Evolutionary conservation across 53 echinoderm and acorn worm genomes (phyloP).

Genomic region (Henricia sp.): DNA sequence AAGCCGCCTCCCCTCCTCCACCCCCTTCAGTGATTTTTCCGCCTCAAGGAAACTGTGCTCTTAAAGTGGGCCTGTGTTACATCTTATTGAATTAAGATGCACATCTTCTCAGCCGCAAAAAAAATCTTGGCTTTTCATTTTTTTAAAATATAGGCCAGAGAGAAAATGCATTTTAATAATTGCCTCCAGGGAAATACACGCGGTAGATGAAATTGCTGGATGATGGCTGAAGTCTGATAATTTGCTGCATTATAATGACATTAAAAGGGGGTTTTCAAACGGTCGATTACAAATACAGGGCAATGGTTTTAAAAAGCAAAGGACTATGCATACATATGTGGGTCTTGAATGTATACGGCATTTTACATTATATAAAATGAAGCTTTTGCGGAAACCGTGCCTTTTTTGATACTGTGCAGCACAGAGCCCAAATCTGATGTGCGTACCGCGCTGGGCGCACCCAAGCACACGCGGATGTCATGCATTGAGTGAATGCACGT

Average conservation of each 20-base stretch:
- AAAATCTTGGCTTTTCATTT: background rate
- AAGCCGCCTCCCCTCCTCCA: background rate
- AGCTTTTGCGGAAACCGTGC: too few relatives aligned
- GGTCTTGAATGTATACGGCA: too few relatives aligned
- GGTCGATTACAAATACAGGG: background rate
- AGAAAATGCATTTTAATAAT: conserved; percentile 36
- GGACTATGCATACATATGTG: too few relatives aligned
- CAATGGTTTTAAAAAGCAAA: too few relatives aligned
- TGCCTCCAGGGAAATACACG: background rate
- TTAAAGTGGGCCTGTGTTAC: conserved; percentile 46
- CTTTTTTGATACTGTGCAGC: too few relatives aligned
- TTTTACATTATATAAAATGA: too few relatives aligned
- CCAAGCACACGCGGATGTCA: too few relatives aligned
- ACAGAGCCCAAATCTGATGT: too few relatives aligned
- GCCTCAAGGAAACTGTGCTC: conserved; percentile 19
- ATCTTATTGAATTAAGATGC: conserved; percentile 31
- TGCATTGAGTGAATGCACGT: too few relatives aligned
- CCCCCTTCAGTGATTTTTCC: conserved; percentile 21
- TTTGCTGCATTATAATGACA: conserved; percentile 8
- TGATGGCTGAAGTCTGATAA: conserved; percentile 38
- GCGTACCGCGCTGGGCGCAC: too few relatives aligned
- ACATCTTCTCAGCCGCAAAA: background rate
- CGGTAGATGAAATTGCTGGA: background rate
- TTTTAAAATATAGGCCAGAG: conserved; percentile 19
- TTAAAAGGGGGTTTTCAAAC: conserved; percentile 4